Base-by-base conservation (phyloP, 1,140 invertebrate species). In the Cotesia glomerata region DNA sequence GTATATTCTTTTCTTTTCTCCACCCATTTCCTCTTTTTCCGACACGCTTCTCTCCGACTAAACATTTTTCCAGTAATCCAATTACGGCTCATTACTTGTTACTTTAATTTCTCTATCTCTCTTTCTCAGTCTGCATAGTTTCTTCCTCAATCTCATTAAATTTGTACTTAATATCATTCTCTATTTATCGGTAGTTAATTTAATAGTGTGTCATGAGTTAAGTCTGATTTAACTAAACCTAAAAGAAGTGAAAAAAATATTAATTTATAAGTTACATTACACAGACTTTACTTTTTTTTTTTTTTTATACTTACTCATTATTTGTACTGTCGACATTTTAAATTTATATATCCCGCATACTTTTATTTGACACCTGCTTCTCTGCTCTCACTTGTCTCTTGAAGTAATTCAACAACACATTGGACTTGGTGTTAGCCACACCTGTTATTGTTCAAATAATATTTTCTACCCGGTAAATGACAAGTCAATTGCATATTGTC, bases 1-100 rank as follows among this genome's bases (percentile, higher is more conserved):
- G n/a, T 62, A 32, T 67, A 3, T 67, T 26, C 34, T 18, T 54
- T 32, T 67, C 51, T 26, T 67, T 67, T 36, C 65, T 67, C 65
- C 65, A 67, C 65, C 65, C 65, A 67, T 67, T 67, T 67, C 65
- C 65, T 52, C 65, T 67, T 67, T 67, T 67, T 67, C 51, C 65
- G 65, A 67, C 65, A 67, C 65, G 65, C 65, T 52, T 67, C 51
- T 64, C 62, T 67, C 49, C 9, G 34, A 49, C 39, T 16, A 67
- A 49, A 26, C 18, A 49, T 34, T 49, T 67, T 52, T 67, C 49
- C 65, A 67, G 49, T 54, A 67, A 67, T 67, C 49, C 65, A 67
- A 67, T 67, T 67, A 39, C 65, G 49, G 13, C 18, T 54, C 65
- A 67, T 67, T 67, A 67, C 49, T 18, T 49, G 51, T 54, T 26